Base-by-base conservation (phyloP, 1,140 invertebrate genomes). In the Agraylea sexmaculata region DNA sequence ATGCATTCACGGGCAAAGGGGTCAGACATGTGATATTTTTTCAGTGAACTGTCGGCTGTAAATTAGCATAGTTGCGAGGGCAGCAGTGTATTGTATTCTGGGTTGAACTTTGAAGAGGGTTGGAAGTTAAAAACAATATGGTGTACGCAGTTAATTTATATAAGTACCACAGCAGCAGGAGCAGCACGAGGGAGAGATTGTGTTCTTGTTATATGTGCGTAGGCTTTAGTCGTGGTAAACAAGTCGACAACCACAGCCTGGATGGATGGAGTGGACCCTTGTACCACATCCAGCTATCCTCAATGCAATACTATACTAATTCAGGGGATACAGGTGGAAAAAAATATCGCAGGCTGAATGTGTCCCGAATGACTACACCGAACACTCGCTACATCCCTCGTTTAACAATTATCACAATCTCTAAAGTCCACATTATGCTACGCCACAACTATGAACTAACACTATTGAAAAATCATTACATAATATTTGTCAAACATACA, bases 41-140 rank as follows among this genome's bases (percentile, higher is more conserved):
- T n/a, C n/a, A n/a, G n/a, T n/a, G n/a, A n/a, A n/a, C n/a, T n/a
- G n/a, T n/a, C n/a, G n/a, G n/a, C n/a, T n/a, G n/a, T n/a, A n/a
- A n/a, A n/a, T n/a, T n/a, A n/a, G n/a, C n/a, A n/a, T n/a, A n/a
- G n/a, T n/a, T n/a, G n/a, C n/a, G n/a, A n/a, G n/a, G n/a, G n/a
- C n/a, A n/a, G n/a, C n/a, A n/a, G n/a, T n/a, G n/a, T n/a, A n/a
- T n/a, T n/a, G n/a, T n/a, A n/a, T n/a, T n/a, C n/a, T n/a, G n/a
- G n/a, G n/a, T n/a, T n/a, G n/a, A 45, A 40, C 43, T 40, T 36
- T 40, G 46, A 48, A 42, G 46, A 48, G 46, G 46, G 46, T 48
- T 37, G 31, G 19, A 42, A 37, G 45, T 43, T 47, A 44, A 45
- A 48, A 48, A 48, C 46, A 48, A 48, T 48, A 47, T 47, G 46